Evolutionary conservation across 2,797 vertebrate genomes (phyloP), one percentile per base, ranked within the genome.

Genomic region (Tenualosa thibaudeaui): DNA sequence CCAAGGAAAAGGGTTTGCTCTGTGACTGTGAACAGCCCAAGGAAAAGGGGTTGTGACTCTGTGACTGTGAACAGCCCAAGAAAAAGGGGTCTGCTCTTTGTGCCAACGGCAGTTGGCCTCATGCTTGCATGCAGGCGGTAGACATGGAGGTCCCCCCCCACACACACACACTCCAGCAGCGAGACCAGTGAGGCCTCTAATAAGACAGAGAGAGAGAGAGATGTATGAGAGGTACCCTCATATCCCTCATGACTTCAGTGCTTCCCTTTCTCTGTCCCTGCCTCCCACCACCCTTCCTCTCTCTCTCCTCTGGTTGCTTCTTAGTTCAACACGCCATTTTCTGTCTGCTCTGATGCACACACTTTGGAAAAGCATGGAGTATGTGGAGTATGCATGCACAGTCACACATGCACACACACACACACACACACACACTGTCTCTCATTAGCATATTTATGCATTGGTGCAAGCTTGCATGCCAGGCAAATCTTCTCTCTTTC

Each of bases 261-360:
- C 40, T 17, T 46, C 5, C 43, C 40, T 78, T 17, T 9, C 19
- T 78, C 40, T 22, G 40, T 78, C 17, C 46, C 68, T 71, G 13
- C 37, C 68, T 40, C 65, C 26, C 62, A 37, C 46, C 68, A 40
- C 31, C 37, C 68, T 71, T 26, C 26, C 62, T 40, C 68, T 75
- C 68, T 75, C 31, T 75, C 68, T 75, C 68, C 26, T 78, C 37
- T 46, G 17, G 26, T 15, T 71, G 26, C 31, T 78, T 78, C 17
- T 43, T 43, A 46, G 15, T 37, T 15, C 71, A 78, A 78, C 71
- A 78, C 71, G 71, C 71, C 71, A 78, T 78, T 78, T 78, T 78
- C 37, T 43, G 17, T 78, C 71, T 78, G 71, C 71, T 78, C 71
- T 78, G 40, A n/a, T 78, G 71, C 71, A 78, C 71, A 43, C 71